phyloP scores from a whole-genome alignment of 2,113 vertebrate genomes.

The Chionodraco myersi region DNA sequence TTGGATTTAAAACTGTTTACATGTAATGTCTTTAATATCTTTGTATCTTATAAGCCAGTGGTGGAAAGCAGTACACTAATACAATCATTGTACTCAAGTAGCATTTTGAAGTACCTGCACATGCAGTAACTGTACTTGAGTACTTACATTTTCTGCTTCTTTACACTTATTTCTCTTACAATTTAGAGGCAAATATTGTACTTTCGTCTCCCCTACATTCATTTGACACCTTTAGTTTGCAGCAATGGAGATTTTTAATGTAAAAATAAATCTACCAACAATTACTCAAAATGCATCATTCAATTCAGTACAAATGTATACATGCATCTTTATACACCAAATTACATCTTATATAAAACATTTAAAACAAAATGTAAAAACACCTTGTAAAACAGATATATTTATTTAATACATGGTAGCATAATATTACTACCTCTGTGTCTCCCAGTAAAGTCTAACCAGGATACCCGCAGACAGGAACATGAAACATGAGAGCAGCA shows the following conservation, averaged over 20 bases:
- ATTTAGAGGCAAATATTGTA: not conserved
- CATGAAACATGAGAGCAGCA: slow-evolving; percentile 31
- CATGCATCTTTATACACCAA: not conserved
- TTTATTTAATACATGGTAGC: too few species aligned
- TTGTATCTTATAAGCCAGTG: not conserved
- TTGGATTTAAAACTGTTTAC: not conserved
- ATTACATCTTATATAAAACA: too few species aligned
- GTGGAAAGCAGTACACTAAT: not conserved
- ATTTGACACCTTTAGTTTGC: not conserved
- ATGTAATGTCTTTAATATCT: not conserved
- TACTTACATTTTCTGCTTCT: not conserved
- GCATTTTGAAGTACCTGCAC: not conserved
- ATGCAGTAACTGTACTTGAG: too few species aligned
- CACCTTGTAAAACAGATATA: too few species aligned
- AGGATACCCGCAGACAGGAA: not conserved
- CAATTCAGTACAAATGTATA: not conserved
- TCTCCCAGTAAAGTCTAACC: not conserved
- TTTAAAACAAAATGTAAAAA: too few species aligned
- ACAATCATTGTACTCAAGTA: not conserved
- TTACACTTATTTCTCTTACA: too few species aligned
- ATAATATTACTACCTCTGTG: too few species aligned
- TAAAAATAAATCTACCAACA: too few species aligned
- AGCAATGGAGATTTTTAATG: too few species aligned
- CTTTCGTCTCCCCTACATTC: not conserved
- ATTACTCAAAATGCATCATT: not conserved